These are phyloP conservation scores for Armadillidium nasatum DNA, from an alignment of 1,140 invertebrate species.

Conservation along the genomic window DNA sequence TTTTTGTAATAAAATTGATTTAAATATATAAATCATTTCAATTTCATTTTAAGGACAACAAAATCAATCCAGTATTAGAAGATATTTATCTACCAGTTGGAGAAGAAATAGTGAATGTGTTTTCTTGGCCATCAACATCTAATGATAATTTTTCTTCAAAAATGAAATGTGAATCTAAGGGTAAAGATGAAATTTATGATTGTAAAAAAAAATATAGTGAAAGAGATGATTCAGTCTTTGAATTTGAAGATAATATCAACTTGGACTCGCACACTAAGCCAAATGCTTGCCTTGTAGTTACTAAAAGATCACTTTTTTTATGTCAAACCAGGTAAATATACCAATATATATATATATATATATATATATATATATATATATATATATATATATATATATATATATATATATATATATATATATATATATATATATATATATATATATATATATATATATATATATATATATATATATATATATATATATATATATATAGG, in stretches of 20 bases:
- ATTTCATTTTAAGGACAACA: slow-evolving; percentile 46
- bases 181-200: slow-evolving; percentile 2
- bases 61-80: slow-evolving; percentile 49
- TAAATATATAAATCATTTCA: too few species aligned
- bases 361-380: too few species aligned
- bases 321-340: slow-evolving; percentile 58
- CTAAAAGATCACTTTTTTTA: slow-evolving; percentile 63
- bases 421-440: too few species aligned
- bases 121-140: slow-evolving; percentile 46
- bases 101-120: slow-evolving; percentile 47
- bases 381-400: too few species aligned
- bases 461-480: too few species aligned
- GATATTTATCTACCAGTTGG: slow-evolving; percentile 49
- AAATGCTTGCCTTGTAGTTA: slow-evolving; percentile 64
- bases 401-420: too few species aligned
- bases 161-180: not conserved
- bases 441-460: too few species aligned
- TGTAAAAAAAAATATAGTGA: slow-evolving; percentile 13
- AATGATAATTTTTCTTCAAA: slow-evolving; percentile 19
- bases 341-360: too few species aligned
- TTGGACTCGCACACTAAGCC: slow-evolving; percentile 46
- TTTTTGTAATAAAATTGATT: too few species aligned
- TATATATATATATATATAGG: too few species aligned
- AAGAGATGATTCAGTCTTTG: slow-evolving; percentile 7
- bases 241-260: slow-evolving; percentile 16